Evolutionary conservation across 2,113 vertebrate species (phyloP).

Genomic region (Gnathonemus longibarbis): DNA sequence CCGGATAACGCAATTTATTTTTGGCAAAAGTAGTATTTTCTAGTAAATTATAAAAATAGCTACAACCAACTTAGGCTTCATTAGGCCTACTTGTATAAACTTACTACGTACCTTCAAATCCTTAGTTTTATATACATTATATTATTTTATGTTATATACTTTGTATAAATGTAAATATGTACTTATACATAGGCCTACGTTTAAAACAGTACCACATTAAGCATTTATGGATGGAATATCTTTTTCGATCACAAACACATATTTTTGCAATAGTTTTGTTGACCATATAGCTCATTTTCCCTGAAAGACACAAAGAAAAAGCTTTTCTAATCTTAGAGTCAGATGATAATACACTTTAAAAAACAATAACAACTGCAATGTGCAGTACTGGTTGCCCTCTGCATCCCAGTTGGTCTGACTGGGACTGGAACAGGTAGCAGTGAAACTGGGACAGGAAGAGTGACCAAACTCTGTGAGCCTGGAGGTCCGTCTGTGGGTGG

Average conservation of each 20-base stretch:
- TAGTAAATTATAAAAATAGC: background rate
- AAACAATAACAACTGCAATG: background rate
- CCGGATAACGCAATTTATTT: background rate
- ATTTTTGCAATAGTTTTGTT: background rate
- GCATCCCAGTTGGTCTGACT: background rate
- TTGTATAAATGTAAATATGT: background rate
- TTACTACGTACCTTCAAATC: background rate
- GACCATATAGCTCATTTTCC: background rate
- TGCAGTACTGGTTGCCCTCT: background rate
- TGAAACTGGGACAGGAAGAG: background rate
- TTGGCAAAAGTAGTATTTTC: background rate
- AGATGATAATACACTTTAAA: background rate
- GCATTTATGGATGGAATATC: background rate
- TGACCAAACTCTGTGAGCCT: background rate
- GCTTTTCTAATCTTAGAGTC: background rate
- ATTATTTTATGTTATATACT: background rate
- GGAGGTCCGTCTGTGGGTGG: background rate
- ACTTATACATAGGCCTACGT: background rate
- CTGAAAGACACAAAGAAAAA: background rate
- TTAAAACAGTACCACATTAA: background rate
- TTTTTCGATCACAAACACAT: background rate
- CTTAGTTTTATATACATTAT: background rate
- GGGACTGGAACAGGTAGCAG: background rate
- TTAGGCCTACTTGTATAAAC: background rate
- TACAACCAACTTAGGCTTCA: background rate